Percentiles rank a stretch among this genome's conserved stretches.
Evolutionary conservation across 2,113 vertebrate genomes (phyloP).

Genomic region (Tonatia bakeri): DNA sequence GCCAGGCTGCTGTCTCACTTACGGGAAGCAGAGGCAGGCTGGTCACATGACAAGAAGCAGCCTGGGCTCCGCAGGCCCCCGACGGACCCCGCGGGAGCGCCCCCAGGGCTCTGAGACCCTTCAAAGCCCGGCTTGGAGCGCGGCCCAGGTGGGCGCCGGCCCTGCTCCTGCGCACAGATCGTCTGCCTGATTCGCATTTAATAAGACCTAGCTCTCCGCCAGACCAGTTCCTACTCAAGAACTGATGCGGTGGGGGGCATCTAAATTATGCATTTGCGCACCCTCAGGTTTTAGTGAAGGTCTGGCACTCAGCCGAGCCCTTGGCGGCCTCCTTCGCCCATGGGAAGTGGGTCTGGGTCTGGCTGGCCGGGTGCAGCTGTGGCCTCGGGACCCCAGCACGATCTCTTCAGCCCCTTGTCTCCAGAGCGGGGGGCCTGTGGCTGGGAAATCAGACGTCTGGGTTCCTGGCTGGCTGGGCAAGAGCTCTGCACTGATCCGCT

Average conservation of each 20-base stretch:
- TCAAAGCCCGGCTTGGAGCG: neutral
- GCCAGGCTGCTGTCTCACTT: neutral
- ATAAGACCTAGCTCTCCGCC: constrained; percentile 56
- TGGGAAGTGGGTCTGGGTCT: neutral
- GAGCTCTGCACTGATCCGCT: neutral
- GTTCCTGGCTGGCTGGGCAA: neutral
- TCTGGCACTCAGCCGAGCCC: neutral
- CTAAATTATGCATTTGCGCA: neutral
- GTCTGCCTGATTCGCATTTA: constrained; percentile 47
- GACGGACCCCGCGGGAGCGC: neutral
- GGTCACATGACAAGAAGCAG: neutral
- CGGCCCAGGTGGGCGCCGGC: neutral
- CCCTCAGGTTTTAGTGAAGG: neutral
- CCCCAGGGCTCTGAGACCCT: neutral
- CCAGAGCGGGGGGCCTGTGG: neutral
- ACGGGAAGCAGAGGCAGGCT: neutral
- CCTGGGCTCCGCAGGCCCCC: neutral
- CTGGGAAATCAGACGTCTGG: neutral
- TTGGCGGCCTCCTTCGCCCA: neutral
- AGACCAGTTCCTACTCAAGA: constrained; percentile 28
- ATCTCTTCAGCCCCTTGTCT: neutral
- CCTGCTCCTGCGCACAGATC: neutral
- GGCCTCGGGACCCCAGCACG: neutral
- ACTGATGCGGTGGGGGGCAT: neutral
- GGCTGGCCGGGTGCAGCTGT: neutral